Evolutionary conservation across 2,113 vertebrate genomes (phyloP).

Genomic region (Labeo catla): DNA sequence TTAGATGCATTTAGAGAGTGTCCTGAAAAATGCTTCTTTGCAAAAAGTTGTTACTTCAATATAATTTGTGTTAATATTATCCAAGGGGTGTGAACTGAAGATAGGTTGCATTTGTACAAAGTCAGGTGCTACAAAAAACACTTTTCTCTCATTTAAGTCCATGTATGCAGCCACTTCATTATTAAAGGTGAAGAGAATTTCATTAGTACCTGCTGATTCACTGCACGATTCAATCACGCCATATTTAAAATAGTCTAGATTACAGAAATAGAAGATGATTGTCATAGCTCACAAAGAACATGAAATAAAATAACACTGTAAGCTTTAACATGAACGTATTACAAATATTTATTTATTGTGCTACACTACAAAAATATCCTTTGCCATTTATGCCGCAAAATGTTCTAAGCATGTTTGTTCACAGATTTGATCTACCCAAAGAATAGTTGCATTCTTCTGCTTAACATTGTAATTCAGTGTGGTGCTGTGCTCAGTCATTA

Average conservation of each 20-base stretch:
- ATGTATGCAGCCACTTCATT: constrained; percentile 2
- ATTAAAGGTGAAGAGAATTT: neutral
- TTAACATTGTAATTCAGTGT: neutral
- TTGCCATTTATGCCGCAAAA: neutral
- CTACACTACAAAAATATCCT: too few species aligned
- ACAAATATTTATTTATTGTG: too few species aligned
- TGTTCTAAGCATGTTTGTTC: neutral
- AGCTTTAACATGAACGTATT: too few species aligned
- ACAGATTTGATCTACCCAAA: neutral
- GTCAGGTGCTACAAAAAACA: too few species aligned
- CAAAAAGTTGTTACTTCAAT: neutral
- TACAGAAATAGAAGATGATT: too few species aligned
- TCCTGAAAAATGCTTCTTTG: neutral
- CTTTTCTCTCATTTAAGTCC: neutral
- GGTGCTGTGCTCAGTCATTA: neutral
- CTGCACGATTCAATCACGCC: neutral
- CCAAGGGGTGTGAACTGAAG: too few species aligned
- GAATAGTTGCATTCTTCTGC: too few species aligned
- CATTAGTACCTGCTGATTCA: neutral
- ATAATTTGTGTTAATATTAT: neutral
- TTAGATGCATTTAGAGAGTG: neutral
- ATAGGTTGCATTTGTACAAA: too few species aligned
- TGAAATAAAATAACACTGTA: too few species aligned
- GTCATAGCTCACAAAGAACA: too few species aligned
- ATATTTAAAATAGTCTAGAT: neutral